Evolutionary conservation across 2,888 invertebrate genomes (phyloP).

Genomic region (Prosapia bicincta): DNA sequence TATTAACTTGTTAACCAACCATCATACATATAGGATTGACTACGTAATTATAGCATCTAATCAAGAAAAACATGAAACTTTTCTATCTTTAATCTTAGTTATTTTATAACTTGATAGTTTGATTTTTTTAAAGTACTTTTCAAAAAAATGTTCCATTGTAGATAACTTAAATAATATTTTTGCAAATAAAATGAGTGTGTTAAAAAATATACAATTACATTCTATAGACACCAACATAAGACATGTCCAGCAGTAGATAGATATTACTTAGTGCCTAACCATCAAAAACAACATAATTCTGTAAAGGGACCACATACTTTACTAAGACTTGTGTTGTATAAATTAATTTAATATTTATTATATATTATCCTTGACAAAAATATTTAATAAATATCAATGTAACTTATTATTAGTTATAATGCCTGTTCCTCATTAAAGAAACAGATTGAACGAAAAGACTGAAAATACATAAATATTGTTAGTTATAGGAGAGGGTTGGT

Average conservation of each 20-base stretch:
- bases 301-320: neutral
- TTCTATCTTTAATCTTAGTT: no score
- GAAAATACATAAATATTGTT: neutral
- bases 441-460: neutral
- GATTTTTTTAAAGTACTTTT: no score
- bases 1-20: no score
- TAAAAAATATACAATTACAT: no score
- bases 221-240: no score
- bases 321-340: neutral
- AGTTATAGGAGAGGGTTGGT: neutral
- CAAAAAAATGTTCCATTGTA: no score
- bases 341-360: neutral
- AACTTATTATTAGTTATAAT: neutral
- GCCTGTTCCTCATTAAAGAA: neutral
- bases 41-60: no score
- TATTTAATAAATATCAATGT: neutral
- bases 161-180: no score
- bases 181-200: no score
- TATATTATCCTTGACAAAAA: neutral
- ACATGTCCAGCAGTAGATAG: neutral
- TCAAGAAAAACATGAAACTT: no score
- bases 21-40: no score
- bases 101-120: no score
- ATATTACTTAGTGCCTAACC: neutral
- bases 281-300: neutral